Evolutionary conservation across 1,140 invertebrate species (phyloP).

Genomic region (Alviniconcha marisindica): DNA sequence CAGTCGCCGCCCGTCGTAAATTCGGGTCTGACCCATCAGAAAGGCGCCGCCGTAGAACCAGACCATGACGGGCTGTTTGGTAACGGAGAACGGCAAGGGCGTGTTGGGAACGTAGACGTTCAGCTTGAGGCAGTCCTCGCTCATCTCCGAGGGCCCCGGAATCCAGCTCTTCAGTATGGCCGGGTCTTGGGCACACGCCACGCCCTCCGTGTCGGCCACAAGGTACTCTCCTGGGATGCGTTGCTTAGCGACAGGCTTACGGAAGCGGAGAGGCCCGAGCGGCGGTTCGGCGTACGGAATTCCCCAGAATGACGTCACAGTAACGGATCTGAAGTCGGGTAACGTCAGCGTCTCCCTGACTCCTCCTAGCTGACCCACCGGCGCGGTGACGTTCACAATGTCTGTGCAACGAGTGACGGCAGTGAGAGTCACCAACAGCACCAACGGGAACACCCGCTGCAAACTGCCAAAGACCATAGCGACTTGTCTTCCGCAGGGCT

Average conservation of each 20-base stretch:
- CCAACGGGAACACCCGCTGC: too few relatives aligned
- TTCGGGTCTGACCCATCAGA: slow-evolving; percentile 87
- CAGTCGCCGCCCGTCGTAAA: slow-evolving; percentile 88
- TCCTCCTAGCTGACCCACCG: background rate
- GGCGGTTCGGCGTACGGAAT: background rate
- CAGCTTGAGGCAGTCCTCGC: slow-evolving; percentile 12
- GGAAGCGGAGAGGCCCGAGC: background rate
- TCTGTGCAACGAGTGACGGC: too few relatives aligned
- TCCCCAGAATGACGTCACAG: background rate
- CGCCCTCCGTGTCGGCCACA: background rate
- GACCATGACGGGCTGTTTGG: slow-evolving; percentile 91
- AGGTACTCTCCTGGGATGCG: background rate
- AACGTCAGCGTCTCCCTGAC: background rate
- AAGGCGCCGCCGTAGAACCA: slow-evolving; percentile 98
- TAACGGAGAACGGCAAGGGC: too few relatives aligned
- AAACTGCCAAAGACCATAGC: too few relatives aligned
- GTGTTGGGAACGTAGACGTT: slow-evolving; percentile 5
- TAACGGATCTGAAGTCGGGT: background rate
- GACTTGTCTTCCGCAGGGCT: too few relatives aligned
- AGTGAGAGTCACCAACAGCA: too few relatives aligned
- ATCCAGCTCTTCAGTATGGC: slow-evolving; percentile 5
- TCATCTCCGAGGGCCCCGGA: background rate
- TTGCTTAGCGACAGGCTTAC: background rate
- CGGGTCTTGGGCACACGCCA: background rate
- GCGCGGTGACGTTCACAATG: background rate